Evolutionary conservation across 2,113 vertebrate species (phyloP).

Genomic region (Lagenorhynchus albirostris): DNA sequence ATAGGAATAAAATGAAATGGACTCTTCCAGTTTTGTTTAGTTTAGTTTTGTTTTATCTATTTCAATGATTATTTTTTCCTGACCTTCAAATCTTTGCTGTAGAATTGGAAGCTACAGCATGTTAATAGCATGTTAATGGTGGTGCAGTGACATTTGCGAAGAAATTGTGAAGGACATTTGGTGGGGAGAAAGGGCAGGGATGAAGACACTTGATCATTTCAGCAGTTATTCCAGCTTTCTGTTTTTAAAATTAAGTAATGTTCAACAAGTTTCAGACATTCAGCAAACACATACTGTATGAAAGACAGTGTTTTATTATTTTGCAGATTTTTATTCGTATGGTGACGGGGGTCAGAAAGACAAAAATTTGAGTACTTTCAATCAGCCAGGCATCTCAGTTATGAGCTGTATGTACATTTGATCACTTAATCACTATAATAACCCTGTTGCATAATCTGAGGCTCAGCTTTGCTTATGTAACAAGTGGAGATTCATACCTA

Average conservation of each 20-base stretch:
- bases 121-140: background rate
- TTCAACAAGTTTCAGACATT: background rate
- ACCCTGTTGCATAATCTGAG: background rate
- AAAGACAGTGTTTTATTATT: background rate
- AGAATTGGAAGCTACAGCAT: background rate
- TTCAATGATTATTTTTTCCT: background rate
- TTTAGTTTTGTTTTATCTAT: background rate
- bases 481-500: background rate
- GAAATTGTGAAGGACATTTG: constrained; percentile 40
- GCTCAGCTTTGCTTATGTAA: background rate
- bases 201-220: background rate
- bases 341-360: background rate
- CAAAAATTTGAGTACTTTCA: background rate
- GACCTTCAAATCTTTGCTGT: constrained; percentile 4
- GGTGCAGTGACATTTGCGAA: background rate
- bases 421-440: background rate
- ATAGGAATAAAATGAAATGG: background rate
- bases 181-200: constrained; percentile 27
- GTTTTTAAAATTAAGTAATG: constrained; percentile 40
- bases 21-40: background rate
- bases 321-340: background rate
- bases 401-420: background rate
- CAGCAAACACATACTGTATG: background rate
- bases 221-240: constrained; percentile 28
- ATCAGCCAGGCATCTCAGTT: background rate